These are phyloP conservation scores for Pristionchus fissidentatus DNA, from an alignment of 2,888 invertebrate genomes.

Conservation along the genomic window DNA sequence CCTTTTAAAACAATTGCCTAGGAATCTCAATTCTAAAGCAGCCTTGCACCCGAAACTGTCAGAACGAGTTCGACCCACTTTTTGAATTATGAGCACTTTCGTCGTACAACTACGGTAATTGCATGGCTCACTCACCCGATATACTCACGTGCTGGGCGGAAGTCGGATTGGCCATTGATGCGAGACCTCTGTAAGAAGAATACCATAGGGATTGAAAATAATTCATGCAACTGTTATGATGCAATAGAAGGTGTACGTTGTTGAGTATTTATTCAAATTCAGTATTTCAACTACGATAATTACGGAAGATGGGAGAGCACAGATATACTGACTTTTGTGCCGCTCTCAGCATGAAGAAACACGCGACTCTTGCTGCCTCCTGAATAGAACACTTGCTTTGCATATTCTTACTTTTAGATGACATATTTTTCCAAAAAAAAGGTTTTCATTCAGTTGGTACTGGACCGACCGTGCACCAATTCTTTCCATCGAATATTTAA, in stretches of 20 bases:
- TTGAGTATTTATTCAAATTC: neutral
- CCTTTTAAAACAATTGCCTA: too few species aligned
- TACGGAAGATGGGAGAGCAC: too few species aligned
- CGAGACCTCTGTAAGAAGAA: slow-evolving; percentile 28
- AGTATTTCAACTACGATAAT: neutral
- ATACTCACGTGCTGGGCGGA: slow-evolving; percentile 26
- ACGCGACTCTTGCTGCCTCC: slow-evolving; percentile 84
- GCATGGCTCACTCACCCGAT: neutral
- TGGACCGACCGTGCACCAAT: too few species aligned
- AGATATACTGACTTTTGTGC: slow-evolving; percentile 69
- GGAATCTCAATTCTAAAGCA: too few species aligned
- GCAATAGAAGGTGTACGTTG: neutral
- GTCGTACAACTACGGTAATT: too few species aligned
- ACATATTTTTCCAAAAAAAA: too few species aligned
- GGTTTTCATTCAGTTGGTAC: too few species aligned
- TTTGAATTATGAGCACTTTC: too few species aligned
- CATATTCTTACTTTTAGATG: too few species aligned
- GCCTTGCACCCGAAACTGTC: too few species aligned
- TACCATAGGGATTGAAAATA: neutral
- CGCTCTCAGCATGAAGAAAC: slow-evolving; percentile 79
- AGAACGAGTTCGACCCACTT: too few species aligned
- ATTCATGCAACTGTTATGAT: neutral
- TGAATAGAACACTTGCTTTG: slow-evolving; percentile 80
- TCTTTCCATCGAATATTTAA: neutral
- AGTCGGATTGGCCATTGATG: slow-evolving; percentile 31